Evolutionary conservation across 2,797 vertebrate species (phyloP).

Genomic region (Macropodus opercularis): DNA sequence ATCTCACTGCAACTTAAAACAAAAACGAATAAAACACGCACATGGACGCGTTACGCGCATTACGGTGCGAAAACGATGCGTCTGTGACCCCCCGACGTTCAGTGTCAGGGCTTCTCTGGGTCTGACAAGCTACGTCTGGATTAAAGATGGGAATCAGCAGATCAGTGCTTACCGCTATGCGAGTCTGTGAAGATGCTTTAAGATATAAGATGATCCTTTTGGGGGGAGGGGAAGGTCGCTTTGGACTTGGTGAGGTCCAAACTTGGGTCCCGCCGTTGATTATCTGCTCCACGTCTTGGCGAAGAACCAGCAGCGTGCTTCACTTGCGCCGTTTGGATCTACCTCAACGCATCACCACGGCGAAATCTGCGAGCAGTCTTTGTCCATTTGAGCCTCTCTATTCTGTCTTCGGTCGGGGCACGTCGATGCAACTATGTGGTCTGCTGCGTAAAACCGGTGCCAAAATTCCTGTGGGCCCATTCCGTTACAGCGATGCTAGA

Average conservation of each 20-base stretch:
- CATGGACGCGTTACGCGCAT: slow-evolving; percentile 20
- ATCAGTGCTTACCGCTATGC: slow-evolving; percentile 81
- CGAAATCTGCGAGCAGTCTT: slow-evolving; percentile 27
- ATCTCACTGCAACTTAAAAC: not conserved
- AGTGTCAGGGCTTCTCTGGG: slow-evolving; percentile 8
- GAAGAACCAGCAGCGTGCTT: slow-evolving; percentile 46
- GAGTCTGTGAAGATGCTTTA: slow-evolving; percentile 84
- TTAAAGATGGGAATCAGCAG: slow-evolving; percentile 9
- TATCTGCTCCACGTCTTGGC: slow-evolving; percentile 47
- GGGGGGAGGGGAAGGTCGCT: slow-evolving; percentile 51
- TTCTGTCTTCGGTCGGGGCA: slow-evolving; percentile 24
- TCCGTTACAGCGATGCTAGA: slow-evolving; percentile 62
- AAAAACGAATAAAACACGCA: not conserved
- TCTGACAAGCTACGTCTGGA: slow-evolving; percentile 2
- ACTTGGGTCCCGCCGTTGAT: slow-evolving; percentile 60
- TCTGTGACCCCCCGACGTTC: slow-evolving; percentile 25
- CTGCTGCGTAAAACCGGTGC: slow-evolving; percentile 78
- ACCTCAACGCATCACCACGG: slow-evolving; percentile 58
- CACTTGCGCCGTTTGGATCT: slow-evolving; percentile 10
- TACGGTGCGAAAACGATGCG: slow-evolving; percentile 52
- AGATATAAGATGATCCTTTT: slow-evolving; percentile 69
- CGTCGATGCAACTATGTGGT: slow-evolving; percentile 72
- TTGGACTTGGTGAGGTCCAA: slow-evolving; percentile 73
- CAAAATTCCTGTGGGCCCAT: slow-evolving; percentile 72
- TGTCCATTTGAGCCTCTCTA: slow-evolving; percentile 53